Evolutionary conservation across 2,888 invertebrate genomes (phyloP), one percentile per base, ranked within the genome.

Genomic region (Cerceris rybyensis): DNA sequence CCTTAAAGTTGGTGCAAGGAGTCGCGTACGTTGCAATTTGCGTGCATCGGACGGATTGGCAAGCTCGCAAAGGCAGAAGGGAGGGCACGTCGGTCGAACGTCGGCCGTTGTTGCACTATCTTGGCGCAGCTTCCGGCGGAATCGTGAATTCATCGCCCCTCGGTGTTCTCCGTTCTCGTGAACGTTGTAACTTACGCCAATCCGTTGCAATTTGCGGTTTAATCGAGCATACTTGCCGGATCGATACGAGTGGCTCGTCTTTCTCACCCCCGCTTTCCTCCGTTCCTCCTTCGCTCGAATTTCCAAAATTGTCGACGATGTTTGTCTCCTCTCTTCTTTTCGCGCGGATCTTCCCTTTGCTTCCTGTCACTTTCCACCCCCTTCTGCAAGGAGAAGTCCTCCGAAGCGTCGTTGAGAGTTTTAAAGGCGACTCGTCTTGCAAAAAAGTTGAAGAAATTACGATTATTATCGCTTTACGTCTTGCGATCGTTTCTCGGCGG

Each of bases 171-270:
- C 63, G 77, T 78, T 78, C 73, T 81, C 86, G 82, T 85, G 85
- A 88, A 80, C 84, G 83, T 81, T 83, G 84, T 85, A 88, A 87
- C 85, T 84, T 82, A 84, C 85, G 86, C 83, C 88, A 88, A 88
- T 88, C 83, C 88, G 84, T 79, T 83, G 88, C 88, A 89, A 89
- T 89, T 88, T 90, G 84, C 76, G 83, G 88, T 86, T 87, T 89
- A 87, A 89, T 87, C 88, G 88, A 88, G 87, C 87, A 88, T 88
- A 88, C 88, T 87, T 81, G 84, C 73, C 82, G 86, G 88, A 89
- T 88, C 88, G 86, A 89, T 89, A 88, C 87, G 79, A 83, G 80
- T 80, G 76, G 75, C 65, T 67, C 66, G 66, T 78, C 70, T 71
- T 81, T 78, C 82, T 78, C 58, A 52, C 2, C 66, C 43, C 9